A percentile compares a stretch with the other conserved stretches of the same genome.
These are phyloP conservation scores for Xenopus laevis DNA, from an alignment of 2,113 vertebrate genomes.

Conservation along the genomic window DNA sequence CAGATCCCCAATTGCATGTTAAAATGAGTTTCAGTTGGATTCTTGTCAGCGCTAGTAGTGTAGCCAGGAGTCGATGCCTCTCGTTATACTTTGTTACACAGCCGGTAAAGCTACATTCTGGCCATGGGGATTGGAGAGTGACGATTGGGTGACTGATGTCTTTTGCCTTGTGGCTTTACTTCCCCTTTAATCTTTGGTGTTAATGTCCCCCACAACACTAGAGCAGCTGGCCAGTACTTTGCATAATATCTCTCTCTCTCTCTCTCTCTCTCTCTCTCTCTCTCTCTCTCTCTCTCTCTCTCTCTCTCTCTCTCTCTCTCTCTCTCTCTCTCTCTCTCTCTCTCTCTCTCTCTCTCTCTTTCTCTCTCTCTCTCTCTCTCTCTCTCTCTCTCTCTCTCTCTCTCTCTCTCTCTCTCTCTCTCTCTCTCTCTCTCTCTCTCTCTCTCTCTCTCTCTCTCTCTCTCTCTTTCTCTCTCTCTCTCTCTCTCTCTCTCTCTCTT, in stretches of 20 bases:
- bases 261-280: too few relatives aligned
- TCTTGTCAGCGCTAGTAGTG: not conserved
- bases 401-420: slow-evolving; percentile 1
- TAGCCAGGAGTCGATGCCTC: too few relatives aligned
- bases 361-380: slow-evolving; percentile 30
- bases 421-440: slow-evolving; percentile 11
- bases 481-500: not conserved
- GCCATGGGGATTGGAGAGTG: too few relatives aligned
- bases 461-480: not conserved
- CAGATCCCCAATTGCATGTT: slow-evolving; percentile 16
- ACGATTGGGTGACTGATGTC: too few relatives aligned
- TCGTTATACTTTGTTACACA: too few relatives aligned
- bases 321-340: too few relatives aligned
- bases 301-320: too few relatives aligned
- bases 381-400: slow-evolving; percentile 24
- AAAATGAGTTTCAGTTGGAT: slow-evolving; percentile 23
- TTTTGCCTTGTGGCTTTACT: too few relatives aligned
- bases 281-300: too few relatives aligned
- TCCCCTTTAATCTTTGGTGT: too few relatives aligned
- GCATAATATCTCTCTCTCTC: not conserved
- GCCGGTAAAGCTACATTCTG: too few relatives aligned
- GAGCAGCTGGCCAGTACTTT: not conserved
- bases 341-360: slow-evolving; percentile 43
- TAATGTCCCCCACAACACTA: too few relatives aligned
- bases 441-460: slow-evolving; percentile 25